Percentiles rank a stretch among this genome's conserved stretches.
These are phyloP conservation scores for Ladona fulva DNA, from an alignment of 1,140 invertebrate species.

Conservation along the genomic window DNA sequence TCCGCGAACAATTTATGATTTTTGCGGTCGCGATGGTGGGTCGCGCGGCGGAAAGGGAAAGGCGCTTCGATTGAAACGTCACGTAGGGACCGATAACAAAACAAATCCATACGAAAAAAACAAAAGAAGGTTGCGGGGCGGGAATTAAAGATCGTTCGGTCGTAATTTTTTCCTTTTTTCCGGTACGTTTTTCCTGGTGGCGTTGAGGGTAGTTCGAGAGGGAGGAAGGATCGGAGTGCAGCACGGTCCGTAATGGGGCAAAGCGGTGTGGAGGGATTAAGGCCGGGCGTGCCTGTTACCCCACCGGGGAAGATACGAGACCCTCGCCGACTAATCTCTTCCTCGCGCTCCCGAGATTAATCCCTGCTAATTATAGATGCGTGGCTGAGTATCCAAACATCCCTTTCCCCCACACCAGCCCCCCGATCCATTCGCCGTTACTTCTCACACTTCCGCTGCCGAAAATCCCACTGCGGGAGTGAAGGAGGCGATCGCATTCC, in stretches of 20 bases:
- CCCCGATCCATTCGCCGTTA: neutral
- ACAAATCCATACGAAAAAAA: neutral
- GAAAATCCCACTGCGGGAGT: neutral
- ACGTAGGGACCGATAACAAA: neutral
- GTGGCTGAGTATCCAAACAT: constrained; percentile 3
- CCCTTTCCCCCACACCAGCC: neutral
- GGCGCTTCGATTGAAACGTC: neutral
- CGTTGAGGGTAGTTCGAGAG: neutral
- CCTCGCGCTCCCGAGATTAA: neutral
- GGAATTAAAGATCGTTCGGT: neutral
- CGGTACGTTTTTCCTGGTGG: neutral
- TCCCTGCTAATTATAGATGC: constrained; percentile 9
- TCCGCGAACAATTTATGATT: neutral
- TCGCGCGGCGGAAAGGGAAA: neutral
- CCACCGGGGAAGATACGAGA: constrained; percentile 2
- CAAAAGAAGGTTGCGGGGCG: neutral
- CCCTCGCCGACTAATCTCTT: neutral
- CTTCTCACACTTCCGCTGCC: neutral
- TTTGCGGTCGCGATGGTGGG: neutral
- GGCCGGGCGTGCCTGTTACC: neutral
- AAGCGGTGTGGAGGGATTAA: neutral
- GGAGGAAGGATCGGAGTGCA: neutral
- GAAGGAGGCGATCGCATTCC: too few species aligned
- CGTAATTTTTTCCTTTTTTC: neutral
- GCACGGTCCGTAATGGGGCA: neutral